Evolutionary conservation across 2,797 vertebrate genomes (phyloP).

Genomic region (Spea hammondii): DNA sequence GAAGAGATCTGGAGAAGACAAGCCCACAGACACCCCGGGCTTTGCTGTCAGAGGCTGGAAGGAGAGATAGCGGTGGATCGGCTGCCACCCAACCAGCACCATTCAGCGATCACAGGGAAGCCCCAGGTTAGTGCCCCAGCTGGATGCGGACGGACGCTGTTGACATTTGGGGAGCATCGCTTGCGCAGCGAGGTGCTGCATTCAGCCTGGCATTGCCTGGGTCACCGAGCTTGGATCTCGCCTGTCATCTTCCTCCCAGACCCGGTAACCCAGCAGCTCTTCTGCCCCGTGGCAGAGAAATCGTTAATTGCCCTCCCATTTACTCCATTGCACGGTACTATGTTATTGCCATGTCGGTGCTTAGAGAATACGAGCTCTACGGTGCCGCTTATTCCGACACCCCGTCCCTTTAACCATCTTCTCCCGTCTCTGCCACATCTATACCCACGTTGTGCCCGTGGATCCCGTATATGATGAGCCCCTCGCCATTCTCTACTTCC

Average conservation of each 20-base stretch:
- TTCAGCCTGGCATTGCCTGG: neutral
- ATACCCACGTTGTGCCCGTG: too few species aligned
- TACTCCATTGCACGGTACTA: too few species aligned
- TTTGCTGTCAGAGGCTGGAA: conserved; percentile 8
- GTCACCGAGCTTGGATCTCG: too few species aligned
- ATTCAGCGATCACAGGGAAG: conserved; percentile 36
- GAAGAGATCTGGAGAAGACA: conserved; percentile 4
- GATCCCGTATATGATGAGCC: neutral
- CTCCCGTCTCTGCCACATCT: neutral
- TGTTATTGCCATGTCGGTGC: too few species aligned
- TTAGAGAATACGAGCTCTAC: too few species aligned
- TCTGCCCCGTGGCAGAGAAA: too few species aligned
- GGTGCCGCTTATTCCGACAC: neutral
- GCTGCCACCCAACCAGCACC: conserved; percentile 37
- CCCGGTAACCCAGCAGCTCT: too few species aligned
- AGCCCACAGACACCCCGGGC: neutral
- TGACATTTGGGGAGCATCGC: too few species aligned
- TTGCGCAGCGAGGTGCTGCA: neutral
- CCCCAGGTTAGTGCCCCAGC: conserved; percentile 31
- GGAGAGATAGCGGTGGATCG: conserved; percentile 20
- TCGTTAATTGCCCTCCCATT: too few species aligned
- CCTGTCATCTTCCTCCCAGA: too few species aligned
- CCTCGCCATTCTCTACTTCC: neutral
- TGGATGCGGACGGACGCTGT: neutral
- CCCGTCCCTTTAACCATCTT: neutral